Evolutionary conservation across 64 coral and sea anemone species (phyloP).

Genomic region (Dendrophyllia cribrosa): DNA sequence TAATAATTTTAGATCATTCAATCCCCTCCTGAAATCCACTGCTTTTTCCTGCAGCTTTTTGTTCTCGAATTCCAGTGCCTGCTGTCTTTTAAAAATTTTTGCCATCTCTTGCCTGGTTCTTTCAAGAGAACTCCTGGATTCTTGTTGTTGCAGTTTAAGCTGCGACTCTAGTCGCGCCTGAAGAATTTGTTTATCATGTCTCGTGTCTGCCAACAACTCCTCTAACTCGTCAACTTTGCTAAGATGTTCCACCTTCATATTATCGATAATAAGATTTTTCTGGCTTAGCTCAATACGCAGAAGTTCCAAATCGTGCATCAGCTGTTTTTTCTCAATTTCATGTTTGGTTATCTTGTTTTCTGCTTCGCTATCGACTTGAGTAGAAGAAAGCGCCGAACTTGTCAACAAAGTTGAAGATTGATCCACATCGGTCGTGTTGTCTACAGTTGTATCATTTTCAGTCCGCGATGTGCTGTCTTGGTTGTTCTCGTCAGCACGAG

Average conservation of each 20-base stretch:
- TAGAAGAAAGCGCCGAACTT: slow-evolving; percentile 84
- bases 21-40: slow-evolving; percentile 70
- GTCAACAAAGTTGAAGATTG: slow-evolving; percentile 86
- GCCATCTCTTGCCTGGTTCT: slow-evolving; percentile 87
- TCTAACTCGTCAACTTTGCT: slow-evolving; percentile 94
- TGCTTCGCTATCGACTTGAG: slow-evolving; percentile 73
- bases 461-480: slow-evolving; percentile 66
- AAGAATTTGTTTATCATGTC: slow-evolving; percentile 92
- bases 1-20: slow-evolving; percentile 63
- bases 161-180: slow-evolving; percentile 93
- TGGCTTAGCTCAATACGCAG: slow-evolving; percentile 95
- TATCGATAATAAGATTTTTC: slow-evolving; percentile 93
- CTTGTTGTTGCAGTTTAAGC: slow-evolving; percentile 90
- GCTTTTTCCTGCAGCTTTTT: slow-evolving; percentile 86
- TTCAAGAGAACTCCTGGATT: slow-evolving; percentile 79
- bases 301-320: slow-evolving; percentile 92
- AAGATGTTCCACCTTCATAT: slow-evolving; percentile 90
- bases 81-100: slow-evolving; percentile 80
- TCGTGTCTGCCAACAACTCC: slow-evolving; percentile 82
- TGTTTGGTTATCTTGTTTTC: slow-evolving; percentile 90
- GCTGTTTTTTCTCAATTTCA: slow-evolving; percentile 95
- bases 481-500: slow-evolving; percentile 14
- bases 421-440: slow-evolving; percentile 83
- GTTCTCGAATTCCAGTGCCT: slow-evolving; percentile 92
- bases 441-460: slow-evolving; percentile 68